Evolutionary conservation across 1,140 invertebrate species (phyloP), one percentile per base, ranked within the genome.

Genomic region (Meloidogyne chitwoodi): DNA sequence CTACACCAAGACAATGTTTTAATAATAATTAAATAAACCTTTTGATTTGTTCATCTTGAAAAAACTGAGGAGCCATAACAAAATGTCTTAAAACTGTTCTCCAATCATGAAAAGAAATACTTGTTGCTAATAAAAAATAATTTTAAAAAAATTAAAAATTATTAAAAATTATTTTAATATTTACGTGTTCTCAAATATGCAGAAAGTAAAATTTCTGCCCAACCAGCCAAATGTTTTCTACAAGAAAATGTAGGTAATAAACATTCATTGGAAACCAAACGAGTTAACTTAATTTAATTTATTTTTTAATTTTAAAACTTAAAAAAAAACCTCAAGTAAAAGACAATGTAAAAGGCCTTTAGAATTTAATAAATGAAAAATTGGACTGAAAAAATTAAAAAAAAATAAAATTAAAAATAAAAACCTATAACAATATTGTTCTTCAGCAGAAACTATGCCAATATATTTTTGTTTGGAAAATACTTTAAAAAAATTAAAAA

Each of bases 1-100:
- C 2, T 4, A 34, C 2, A 34, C 10, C 10, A 4, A 34, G 31
- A 34, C 2, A 31, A 12, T 27, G 2, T 68, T 29, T 62, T n/a
- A 64, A 22, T 11, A 2, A 74, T 12, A 48, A 22, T 24, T n/a
- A 22, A 62, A 22, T 64, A 26, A 27, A 77, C 69, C 64, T 64
- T 61, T 76, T 24, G 31, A 77, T 77, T 44, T 22, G 62, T 19
- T 77, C 75, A 27, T 77, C 67, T 12, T 64, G 22, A 75, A 77
- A 77, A 64, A 77, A 77, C 61, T 77, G 70, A 11, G 76, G 74
- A 12, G 76, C 61, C 62, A 77, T 29, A 5, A 77, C 74, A 12
- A 73, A 22, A 26, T 75, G 29, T 19, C 64, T 77, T n/a, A 77
- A 29, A 68, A 77, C 31, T 27, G 63, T 27, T 34, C 67, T 73